Base-by-base conservation (phyloP, 92 coral and sea anemone species). In the Parazoanthus darwini region DNA sequence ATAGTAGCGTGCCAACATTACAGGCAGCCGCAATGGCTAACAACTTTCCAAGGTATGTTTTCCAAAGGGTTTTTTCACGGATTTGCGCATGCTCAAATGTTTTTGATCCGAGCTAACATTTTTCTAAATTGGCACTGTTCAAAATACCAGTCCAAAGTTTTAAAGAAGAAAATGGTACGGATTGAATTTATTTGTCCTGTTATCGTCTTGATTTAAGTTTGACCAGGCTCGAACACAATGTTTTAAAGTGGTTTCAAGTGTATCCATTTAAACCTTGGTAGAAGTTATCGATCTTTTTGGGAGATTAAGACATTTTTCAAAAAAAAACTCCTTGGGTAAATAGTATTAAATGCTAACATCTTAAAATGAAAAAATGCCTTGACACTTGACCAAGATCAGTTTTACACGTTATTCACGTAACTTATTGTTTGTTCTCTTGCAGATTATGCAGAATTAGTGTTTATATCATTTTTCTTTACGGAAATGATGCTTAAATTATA, bases 401-500 rank as follows among this genome's bases (percentile, higher is more conserved):
- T 2, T 36, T 5, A 13, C 13, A 76, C 54, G 37, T 37, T 36
- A 76, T 39, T 50, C 4, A 65, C 14, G 8, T 25, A 3, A 35
- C 20, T 72, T 46, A 22, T 9, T 66, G 78, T 36, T 81, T 46
- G 88, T 80, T 78, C 11, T 73, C 16, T 78, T 90, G 11, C 91
- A 75, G 99, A 94, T 80, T 80, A 78, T 37, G 99, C 99, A 29
- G 99, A 97, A 82, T n/a, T 92, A 37, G 92, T 94, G 36, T 97
- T 97, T 77, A 92, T 97, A 81, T 87, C 99, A 18, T 93, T 97
- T 79, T 97, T 97, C 93, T 97, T 97, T 79, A 46, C 90, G 63
- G 99, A 97, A 78, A 97, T 97, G 99, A 46, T 89, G 56, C 85
- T 97, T 81, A 97, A 97, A 79, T 82, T 97, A 22, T 97, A 97